Percentiles rank a stretch among this genome's conserved stretches.
Evolutionary conservation across 2,888 invertebrate genomes (phyloP).

Genomic region (Dinocampus coccinellae): DNA sequence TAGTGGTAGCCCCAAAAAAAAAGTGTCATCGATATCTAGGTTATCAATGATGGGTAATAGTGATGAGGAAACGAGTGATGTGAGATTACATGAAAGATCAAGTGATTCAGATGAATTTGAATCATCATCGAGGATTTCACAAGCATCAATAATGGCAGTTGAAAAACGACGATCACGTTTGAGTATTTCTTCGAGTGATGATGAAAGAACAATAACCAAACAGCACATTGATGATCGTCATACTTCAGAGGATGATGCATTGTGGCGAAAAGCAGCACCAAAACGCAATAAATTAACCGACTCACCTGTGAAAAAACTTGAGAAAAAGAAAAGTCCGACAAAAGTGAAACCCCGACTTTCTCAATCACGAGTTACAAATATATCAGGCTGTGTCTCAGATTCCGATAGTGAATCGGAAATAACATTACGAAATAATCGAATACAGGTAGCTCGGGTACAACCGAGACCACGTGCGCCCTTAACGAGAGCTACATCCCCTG

Average conservation of each 20-base stretch:
- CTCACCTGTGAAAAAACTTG: constrained; percentile 59
- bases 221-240: no score
- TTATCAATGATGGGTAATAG: constrained; percentile 63
- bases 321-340: constrained; percentile 62
- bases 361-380: constrained; percentile 57
- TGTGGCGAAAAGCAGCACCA: constrained; percentile 55
- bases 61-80: constrained; percentile 67
- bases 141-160: constrained; percentile 38
- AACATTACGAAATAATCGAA: constrained; percentile 56
- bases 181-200: constrained; percentile 60
- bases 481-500: constrained; percentile 65
- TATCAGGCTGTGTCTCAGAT: constrained; percentile 56
- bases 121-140: constrained; percentile 39
- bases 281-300: constrained; percentile 60
- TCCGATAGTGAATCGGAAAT: constrained; percentile 64
- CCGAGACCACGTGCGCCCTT: constrained; percentile 60
- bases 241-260: constrained; percentile 55
- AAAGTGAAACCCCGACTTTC: constrained; percentile 67
- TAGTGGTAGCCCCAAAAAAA: constrained; percentile 60
- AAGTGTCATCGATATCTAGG: constrained; percentile 66
- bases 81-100: constrained; percentile 52
- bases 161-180: constrained; percentile 51
- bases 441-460: constrained; percentile 55
- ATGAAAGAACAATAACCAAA: constrained; percentile 50
- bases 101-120: constrained; percentile 67